Conservation (phyloP, 2,113 vertebrate species). For the Brienomyrus longianalis region DNA sequence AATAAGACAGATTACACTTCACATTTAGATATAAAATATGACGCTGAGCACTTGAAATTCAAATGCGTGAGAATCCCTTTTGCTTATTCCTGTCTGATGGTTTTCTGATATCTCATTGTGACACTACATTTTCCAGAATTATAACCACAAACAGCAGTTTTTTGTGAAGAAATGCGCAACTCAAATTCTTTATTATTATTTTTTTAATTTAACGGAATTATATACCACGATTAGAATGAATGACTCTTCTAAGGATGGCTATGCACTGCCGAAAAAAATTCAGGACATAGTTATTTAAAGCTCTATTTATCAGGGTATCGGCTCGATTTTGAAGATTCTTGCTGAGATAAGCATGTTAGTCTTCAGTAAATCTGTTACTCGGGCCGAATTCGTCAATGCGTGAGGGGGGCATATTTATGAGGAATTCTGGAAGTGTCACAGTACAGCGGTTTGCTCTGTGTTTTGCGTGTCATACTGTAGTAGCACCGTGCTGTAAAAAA, state of each 20-base stretch:
- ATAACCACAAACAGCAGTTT: neutral
- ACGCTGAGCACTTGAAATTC: neutral
- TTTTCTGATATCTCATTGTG: neutral
- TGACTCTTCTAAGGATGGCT: neutral
- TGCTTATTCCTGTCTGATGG: neutral
- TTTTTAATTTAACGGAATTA: neutral
- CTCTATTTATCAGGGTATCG: neutral
- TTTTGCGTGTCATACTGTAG: neutral
- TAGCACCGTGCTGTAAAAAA: neutral
- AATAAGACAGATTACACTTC: neutral
- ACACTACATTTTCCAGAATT: neutral
- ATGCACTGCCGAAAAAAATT: neutral
- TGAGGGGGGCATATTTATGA: neutral
- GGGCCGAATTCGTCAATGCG: neutral
- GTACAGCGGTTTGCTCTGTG: neutral
- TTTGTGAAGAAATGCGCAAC: neutral
- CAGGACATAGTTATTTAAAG: neutral
- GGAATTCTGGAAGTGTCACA: neutral
- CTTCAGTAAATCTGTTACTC: neutral
- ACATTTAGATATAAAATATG: neutral
- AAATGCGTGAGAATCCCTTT: neutral
- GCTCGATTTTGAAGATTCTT: neutral
- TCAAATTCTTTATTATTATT: neutral
- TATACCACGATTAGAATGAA: neutral
- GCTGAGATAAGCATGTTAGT: neutral